Conservation (phyloP, 2,113 vertebrate genomes). For the Talpa occidentalis region DNA sequence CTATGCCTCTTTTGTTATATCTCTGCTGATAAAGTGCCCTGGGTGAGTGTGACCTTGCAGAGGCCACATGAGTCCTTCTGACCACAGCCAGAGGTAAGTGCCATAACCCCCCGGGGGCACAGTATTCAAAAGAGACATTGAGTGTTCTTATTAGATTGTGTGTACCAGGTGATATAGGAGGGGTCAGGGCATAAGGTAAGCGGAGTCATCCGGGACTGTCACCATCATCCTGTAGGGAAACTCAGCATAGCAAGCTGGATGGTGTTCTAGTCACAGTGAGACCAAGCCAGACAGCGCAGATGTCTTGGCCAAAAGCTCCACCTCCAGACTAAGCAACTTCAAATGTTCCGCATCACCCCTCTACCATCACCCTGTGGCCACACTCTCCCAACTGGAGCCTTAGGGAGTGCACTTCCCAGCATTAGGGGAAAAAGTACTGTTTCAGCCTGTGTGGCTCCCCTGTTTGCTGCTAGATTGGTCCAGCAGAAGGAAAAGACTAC, state of each 20-base stretch:
- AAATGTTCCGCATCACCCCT: not conserved
- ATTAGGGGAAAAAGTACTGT: not conserved
- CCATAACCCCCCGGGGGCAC: not conserved
- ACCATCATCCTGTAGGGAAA: not conserved
- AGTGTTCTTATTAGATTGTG: not conserved
- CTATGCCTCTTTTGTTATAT: not conserved
- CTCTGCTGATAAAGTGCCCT: not conserved
- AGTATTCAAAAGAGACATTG: not conserved
- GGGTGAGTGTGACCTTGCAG: not conserved
- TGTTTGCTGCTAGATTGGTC: not conserved
- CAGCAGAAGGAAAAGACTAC: not conserved
- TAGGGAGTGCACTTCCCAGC: not conserved
- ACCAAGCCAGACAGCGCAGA: not conserved
- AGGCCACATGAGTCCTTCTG: not conserved
- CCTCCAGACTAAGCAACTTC: not conserved
- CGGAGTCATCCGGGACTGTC: not conserved
- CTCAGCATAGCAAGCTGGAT: not conserved
- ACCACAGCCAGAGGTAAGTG: not conserved
- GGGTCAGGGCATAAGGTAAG: rapidly evolving
- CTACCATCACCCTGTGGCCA: not conserved
- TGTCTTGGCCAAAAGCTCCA: not conserved
- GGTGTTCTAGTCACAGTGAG: not conserved
- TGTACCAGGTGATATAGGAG: not conserved
- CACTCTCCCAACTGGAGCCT: not conserved
- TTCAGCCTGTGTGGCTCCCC: not conserved